Percentiles rank a stretch among this genome's conserved stretches.
These are phyloP conservation scores for Progne subis DNA, from an alignment of 2,113 vertebrate genomes.

Conservation along the genomic window DNA sequence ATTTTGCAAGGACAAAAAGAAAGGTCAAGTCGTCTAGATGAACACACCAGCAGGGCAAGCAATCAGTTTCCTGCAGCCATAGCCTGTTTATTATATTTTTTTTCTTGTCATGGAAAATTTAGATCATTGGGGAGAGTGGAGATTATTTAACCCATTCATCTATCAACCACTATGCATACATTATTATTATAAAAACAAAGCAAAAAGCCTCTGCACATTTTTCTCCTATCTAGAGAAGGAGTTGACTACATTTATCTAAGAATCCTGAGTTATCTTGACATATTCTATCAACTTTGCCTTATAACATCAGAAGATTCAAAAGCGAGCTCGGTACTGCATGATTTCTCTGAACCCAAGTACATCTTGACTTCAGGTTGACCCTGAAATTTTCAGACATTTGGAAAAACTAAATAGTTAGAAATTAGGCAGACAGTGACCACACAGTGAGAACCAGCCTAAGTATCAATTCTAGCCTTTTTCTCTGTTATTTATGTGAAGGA, in stretches of 20 bases:
- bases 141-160: conserved; percentile 18
- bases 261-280: conserved; percentile 8
- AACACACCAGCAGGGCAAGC: background rate
- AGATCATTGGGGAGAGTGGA: background rate
- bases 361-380: conserved; percentile 48
- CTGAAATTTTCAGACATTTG: conserved; percentile 20
- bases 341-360: background rate
- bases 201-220: background rate
- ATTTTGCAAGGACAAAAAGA: background rate
- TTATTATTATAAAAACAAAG: conserved; percentile 10
- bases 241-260: background rate
- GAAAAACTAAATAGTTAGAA: conserved; percentile 38
- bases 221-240: background rate
- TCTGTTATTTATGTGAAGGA: conserved; percentile 29
- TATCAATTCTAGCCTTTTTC: background rate
- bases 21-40: background rate
- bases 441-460: conserved; percentile 32
- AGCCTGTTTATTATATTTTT: background rate
- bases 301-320: conserved; percentile 1
- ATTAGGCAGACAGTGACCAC: conserved; percentile 34
- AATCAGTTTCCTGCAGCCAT: background rate
- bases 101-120: background rate
- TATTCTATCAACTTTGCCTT: background rate
- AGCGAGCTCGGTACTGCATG: background rate
- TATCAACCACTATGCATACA: background rate